Base-by-base conservation (phyloP, 1,140 invertebrate species). In the Helicoverpa armigera region DNA sequence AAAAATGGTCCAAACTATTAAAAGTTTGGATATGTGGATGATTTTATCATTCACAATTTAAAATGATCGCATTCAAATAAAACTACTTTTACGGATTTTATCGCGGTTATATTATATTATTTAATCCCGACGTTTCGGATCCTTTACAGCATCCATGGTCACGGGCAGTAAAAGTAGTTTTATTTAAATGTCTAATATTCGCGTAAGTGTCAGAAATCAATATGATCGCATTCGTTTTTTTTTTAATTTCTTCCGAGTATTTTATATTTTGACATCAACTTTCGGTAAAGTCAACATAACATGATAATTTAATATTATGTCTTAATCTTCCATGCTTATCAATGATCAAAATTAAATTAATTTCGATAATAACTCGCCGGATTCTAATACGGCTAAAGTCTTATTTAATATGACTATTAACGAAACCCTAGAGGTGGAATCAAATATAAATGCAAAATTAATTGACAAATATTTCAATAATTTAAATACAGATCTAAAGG, bases 391-490 rank as follows among this genome's bases (percentile, higher is more conserved):
- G n/a, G 48, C 43, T 69, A 69, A 12, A 65, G 31, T 48, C 48
- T 13, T 48, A 69, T 18, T 35, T 72, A 63, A 63, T n/a, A 56
- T 54, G 9, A 43, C 13, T 77, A 54, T 4, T 35, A 76, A 61
- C 48, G 14, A 48, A 50, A 58, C 35, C 11, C 65, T 58, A 70
- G 50, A n/a, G 31, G 18, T 70, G 29, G 29, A 14, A 58, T 58
- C 65, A 70, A 69, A 43, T 70, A 70, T 67, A 29, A 70, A 70
- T 48, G 65, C 11, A 23, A 23, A 48, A 1, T 12, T 0, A 48
- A 56, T 53, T 69, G 29, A 29, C 61, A 56, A 70, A 79, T 60
- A 79, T 23, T 79, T 70, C 58, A 35, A 60, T 70, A 50, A 11
- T 14, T 31, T 7, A 18, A 48, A 16, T 35, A 60, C n/a, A 79